These are phyloP conservation scores for Phoenicopterus ruber DNA, from an alignment of 2,113 vertebrate species.

Conservation along the genomic window DNA sequence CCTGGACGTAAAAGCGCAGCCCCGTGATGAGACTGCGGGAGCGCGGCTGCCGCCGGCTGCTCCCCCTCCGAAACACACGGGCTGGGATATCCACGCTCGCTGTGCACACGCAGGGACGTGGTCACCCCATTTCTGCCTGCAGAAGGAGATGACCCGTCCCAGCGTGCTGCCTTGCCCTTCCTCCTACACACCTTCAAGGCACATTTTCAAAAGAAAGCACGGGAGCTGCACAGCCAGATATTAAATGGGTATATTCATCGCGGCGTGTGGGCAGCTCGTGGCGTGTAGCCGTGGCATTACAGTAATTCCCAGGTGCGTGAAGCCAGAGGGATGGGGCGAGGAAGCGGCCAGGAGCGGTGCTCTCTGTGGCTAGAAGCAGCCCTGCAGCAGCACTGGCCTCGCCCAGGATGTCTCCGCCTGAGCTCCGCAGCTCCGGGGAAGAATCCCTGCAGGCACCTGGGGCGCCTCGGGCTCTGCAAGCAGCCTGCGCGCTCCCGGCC, in stretches of 20 bases:
- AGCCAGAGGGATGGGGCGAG: neutral
- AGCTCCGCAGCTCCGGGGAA: rapidly evolving
- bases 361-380: neutral
- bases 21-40: neutral
- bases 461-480: neutral
- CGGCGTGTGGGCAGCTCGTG: neutral
- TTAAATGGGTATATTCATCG: neutral
- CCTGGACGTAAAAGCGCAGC: neutral
- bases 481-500: rapidly evolving
- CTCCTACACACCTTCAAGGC: rapidly evolving
- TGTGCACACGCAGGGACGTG: rapidly evolving
- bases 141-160: neutral
- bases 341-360: neutral
- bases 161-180: neutral
- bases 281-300: neutral
- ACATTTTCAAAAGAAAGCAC: neutral
- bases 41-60: neutral
- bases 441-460: rapidly evolving
- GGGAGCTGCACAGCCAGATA: neutral
- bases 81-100: rapidly evolving
- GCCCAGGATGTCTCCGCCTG: neutral
- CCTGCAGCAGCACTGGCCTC: neutral
- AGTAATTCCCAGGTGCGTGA: neutral
- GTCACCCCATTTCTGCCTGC: neutral
- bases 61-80: neutral